phyloP scores from a whole-genome alignment of 2,113 vertebrate genomes.

The Craseonycteris thonglongyai region DNA sequence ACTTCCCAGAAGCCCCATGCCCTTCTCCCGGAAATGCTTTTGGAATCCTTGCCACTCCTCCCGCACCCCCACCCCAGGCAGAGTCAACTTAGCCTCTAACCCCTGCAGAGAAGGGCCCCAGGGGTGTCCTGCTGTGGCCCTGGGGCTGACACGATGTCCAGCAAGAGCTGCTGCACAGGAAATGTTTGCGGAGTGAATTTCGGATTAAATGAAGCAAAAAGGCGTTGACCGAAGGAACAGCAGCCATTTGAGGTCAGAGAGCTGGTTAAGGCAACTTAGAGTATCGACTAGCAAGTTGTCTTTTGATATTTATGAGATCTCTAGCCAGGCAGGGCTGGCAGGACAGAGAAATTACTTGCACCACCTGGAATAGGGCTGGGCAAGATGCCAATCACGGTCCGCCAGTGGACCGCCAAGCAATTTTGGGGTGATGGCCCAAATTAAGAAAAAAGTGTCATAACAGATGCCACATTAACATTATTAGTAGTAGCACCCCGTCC shows the following conservation, averaged over 20 bases:
- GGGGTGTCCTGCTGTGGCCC: too few species aligned
- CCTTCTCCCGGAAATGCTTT: not conserved
- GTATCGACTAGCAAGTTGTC: not conserved
- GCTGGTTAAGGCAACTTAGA: not conserved
- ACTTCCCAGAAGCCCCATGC: not conserved
- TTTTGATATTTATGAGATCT: not conserved
- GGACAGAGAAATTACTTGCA: not conserved
- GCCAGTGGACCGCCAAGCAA: too few species aligned
- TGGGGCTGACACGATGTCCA: not conserved
- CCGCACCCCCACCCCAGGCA: rapidly evolving
- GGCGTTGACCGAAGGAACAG: not conserved
- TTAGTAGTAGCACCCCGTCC: too few species aligned
- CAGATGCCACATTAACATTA: too few species aligned
- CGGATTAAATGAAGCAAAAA: not conserved
- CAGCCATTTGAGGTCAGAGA: not conserved
- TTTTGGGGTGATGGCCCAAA: too few species aligned
- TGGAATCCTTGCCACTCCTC: not conserved
- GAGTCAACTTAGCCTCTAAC: not conserved
- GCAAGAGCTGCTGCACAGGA: not conserved
- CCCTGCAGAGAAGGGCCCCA: too few species aligned
- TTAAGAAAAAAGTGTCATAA: too few species aligned
- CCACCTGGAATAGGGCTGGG: rapidly evolving
- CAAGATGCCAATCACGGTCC: too few species aligned
- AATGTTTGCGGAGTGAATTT: not conserved
- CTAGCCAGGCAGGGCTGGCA: not conserved